A percentile compares a stretch with the other conserved stretches of the same genome.
Evolutionary conservation across 2,113 vertebrate genomes (phyloP).

Genomic region (Pitta sordida): DNA sequence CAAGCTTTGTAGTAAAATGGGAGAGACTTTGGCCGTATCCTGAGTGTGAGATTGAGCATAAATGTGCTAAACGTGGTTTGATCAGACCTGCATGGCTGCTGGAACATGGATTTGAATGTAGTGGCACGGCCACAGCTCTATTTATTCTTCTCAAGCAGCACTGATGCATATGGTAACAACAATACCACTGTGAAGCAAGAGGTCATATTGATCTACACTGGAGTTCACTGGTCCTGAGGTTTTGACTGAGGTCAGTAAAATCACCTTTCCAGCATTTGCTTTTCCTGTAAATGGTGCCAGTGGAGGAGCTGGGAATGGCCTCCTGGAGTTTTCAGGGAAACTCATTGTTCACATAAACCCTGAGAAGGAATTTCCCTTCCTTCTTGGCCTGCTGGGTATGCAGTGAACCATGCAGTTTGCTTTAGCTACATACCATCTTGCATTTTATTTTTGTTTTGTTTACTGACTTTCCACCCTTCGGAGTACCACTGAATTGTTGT

Average conservation of each 20-base stretch:
- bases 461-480: neutral
- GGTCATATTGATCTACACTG: constrained; percentile 24
- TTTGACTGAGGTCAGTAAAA: constrained; percentile 6
- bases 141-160: neutral
- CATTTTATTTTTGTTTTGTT: constrained; percentile 57
- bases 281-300: constrained; percentile 7
- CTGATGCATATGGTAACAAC: neutral
- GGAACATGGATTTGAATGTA: neutral
- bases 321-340: constrained; percentile 64
- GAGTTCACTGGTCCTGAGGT: constrained; percentile 5
- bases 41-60: neutral
- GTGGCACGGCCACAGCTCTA: neutral
- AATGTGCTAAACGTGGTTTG: neutral
- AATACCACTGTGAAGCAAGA: neutral
- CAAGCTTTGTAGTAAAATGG: neutral
- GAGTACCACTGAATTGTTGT: accelerated
- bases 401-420: constrained; percentile 62
- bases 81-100: neutral
- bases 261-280: neutral
- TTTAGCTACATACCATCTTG: constrained; percentile 28
- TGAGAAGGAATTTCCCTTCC: constrained; percentile 38
- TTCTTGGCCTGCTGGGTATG: constrained; percentile 22
- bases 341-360: constrained; percentile 60
- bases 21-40: neutral
- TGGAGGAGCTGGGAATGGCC: constrained; percentile 6